Percentiles rank a stretch among this genome's conserved stretches.
phyloP scores from a whole-genome alignment of 1,140 invertebrate genomes.

The Radopholus similis region DNA sequence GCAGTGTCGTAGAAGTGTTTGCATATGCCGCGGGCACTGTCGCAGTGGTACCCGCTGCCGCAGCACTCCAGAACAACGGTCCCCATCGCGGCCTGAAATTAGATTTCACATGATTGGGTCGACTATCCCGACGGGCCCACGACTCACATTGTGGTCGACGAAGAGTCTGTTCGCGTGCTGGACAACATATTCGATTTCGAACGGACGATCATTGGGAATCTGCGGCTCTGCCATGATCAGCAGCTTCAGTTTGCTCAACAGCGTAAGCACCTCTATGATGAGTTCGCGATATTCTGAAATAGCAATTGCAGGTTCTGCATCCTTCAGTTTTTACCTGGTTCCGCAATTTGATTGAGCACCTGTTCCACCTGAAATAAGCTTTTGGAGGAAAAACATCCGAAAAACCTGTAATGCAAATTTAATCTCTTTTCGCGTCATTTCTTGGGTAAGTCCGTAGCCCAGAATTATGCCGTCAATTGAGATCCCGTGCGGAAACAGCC shows the following conservation, averaged over 20 bases:
- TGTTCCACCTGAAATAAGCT: slow-evolving; percentile 74
- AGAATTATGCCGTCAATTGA: slow-evolving; percentile 52
- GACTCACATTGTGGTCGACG: slow-evolving; percentile 82
- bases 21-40: slow-evolving; percentile 87
- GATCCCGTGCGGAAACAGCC: slow-evolving; percentile 55
- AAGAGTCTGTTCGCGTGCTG: slow-evolving; percentile 90
- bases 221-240: slow-evolving; percentile 36
- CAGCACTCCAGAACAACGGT: slow-evolving; percentile 87
- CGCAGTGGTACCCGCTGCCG: slow-evolving; percentile 73
- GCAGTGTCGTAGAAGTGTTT: slow-evolving; percentile 96
- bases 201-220: slow-evolving; percentile 72
- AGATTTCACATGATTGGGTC: neutral
- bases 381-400: neutral
- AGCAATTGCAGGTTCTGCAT: neutral
- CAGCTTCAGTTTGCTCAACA: slow-evolving; percentile 66
- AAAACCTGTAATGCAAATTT: slow-evolving; percentile 81
- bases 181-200: slow-evolving; percentile 85
- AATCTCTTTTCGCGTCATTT: slow-evolving; percentile 94
- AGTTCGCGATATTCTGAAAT: slow-evolving; percentile 87
- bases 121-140: neutral
- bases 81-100: slow-evolving; percentile 69
- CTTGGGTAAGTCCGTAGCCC: slow-evolving; percentile 53
- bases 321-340: slow-evolving; percentile 73
- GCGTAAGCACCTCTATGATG: slow-evolving; percentile 88
- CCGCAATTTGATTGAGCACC: no score